phyloP scores from a whole-genome alignment of 2,113 vertebrate species.

The Genyomyrus donnyi region DNA sequence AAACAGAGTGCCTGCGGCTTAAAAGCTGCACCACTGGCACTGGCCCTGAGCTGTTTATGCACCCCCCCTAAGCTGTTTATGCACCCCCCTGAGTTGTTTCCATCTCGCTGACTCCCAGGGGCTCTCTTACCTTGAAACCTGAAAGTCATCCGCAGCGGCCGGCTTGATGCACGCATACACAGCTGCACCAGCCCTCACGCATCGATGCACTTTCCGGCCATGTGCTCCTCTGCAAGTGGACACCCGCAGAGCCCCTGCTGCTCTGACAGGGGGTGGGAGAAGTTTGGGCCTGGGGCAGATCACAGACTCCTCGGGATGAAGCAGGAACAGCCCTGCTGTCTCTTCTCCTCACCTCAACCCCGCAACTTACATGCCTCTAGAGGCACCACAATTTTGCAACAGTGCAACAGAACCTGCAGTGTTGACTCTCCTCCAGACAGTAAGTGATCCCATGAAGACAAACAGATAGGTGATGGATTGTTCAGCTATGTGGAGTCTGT shows the following conservation, averaged over 20 bases:
- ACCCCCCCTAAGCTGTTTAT: background rate
- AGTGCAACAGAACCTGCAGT: background rate
- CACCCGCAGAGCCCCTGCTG: background rate
- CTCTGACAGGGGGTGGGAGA: background rate
- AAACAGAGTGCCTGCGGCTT: background rate
- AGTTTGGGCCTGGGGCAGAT: background rate
- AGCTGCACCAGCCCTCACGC: background rate
- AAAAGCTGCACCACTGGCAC: background rate
- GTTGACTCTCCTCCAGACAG: background rate
- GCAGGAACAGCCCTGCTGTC: background rate
- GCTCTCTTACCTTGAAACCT: background rate
- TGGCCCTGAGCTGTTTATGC: background rate
- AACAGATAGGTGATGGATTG: background rate
- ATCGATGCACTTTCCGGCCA: background rate
- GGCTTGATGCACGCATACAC: background rate
- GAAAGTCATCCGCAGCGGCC: background rate
- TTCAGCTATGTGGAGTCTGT: background rate
- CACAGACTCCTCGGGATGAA: background rate
- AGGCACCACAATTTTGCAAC: background rate
- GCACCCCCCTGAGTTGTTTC: background rate
- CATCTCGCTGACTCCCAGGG: background rate
- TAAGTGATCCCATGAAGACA: background rate
- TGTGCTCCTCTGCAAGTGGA: background rate
- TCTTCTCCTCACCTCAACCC: too few species aligned
- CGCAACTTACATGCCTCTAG: background rate